Base-by-base conservation (phyloP, 64 coral and sea anemone species). In the Porites lutea region DNA sequence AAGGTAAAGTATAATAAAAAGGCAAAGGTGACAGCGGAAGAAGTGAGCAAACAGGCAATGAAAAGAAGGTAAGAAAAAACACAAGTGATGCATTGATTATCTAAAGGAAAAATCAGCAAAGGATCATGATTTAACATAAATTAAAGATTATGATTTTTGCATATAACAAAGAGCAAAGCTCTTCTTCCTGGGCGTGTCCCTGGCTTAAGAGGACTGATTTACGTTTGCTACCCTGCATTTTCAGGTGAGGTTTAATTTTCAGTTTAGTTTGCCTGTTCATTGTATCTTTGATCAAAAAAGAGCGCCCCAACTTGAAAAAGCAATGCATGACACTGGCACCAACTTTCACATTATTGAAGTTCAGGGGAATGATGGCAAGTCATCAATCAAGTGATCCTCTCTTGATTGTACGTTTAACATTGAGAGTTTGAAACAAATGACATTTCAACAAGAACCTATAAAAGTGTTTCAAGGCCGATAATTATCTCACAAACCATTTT, bases 111-210 rank as follows among this genome's bases (percentile, higher is more conserved):
- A 73, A 73, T 44, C 70, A 8, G 13, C 27, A 14, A 73, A 73
- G 27, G 43, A 73, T 44, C 37, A 46, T 48, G 70, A 73, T 10
- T 13, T 73, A 37, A 37, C 27, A 37, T 37, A 1, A 37, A 0
- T 37, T 37, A 0, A 37, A 37, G 27, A 37, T 37, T 37, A 37
- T 37, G 27, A 37, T 37, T 37, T 37, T 37, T 37, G 27, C 27
- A 37, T 37, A 37, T 37, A 37, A 37, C 27, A 37, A 88, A 72
- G 82, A 92, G 7, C 90, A 92, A 74, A 79, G 57, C 85, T 19
- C 4, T 92, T n/a, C 59, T 75, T 27, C 90, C 90, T 6, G 90
- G 90, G 13, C 70, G 90, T 19, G 90, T 85, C 65, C 80, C 90
- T 21, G 90, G 90, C 4, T 92, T 18, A 92, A 92, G 16, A 83